A percentile compares a stretch with the other conserved stretches of the same genome.
Conservation (phyloP, 1,140 invertebrate species). For the Drosophila lacteicornis region DNA sequence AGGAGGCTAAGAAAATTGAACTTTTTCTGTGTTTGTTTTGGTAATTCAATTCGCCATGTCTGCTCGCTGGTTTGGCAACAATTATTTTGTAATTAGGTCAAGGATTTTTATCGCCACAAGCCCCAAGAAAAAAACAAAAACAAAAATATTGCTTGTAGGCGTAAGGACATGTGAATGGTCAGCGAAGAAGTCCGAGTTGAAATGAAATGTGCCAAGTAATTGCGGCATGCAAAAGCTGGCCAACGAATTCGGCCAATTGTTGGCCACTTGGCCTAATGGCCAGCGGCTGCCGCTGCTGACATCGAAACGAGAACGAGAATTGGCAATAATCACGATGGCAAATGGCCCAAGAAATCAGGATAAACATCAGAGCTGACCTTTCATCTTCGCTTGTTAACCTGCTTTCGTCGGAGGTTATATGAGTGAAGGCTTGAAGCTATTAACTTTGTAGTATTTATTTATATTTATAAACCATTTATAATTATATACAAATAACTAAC, state of each 20-base stretch:
- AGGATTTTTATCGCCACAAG: conserved; percentile 71
- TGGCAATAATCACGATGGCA: conserved; percentile 49
- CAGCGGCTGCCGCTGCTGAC: conserved; percentile 22
- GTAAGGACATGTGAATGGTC: conserved; percentile 39
- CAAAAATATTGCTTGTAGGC: conserved; percentile 19
- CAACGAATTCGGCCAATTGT: conserved; percentile 49
- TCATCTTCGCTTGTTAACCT: conserved; percentile 30
- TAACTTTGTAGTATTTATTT: background rate
- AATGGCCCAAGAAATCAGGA: conserved; percentile 43
- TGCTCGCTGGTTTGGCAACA: conserved; percentile 63
- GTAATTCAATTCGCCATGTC: conserved; percentile 72
- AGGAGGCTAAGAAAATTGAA: conserved; percentile 25
- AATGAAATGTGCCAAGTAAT: conserved; percentile 69
- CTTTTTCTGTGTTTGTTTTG: conserved; percentile 75
- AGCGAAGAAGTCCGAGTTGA: conserved; percentile 13
- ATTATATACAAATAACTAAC: background rate
- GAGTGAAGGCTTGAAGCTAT: background rate
- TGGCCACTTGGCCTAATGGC: conserved; percentile 36
- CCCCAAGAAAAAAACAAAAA: conserved; percentile 8
- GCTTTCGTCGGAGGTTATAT: background rate
- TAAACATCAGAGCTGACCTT: conserved; percentile 37
- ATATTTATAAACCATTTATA: too few relatives aligned
- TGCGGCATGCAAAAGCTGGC: conserved; percentile 68
- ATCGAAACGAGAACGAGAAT: conserved; percentile 37
- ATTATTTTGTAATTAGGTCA: conserved; percentile 83